Percentiles rank a stretch among this genome's conserved stretches.
Evolutionary conservation across 2,888 invertebrate species (phyloP).

Genomic region (Acanthacorydalis orientalis): DNA sequence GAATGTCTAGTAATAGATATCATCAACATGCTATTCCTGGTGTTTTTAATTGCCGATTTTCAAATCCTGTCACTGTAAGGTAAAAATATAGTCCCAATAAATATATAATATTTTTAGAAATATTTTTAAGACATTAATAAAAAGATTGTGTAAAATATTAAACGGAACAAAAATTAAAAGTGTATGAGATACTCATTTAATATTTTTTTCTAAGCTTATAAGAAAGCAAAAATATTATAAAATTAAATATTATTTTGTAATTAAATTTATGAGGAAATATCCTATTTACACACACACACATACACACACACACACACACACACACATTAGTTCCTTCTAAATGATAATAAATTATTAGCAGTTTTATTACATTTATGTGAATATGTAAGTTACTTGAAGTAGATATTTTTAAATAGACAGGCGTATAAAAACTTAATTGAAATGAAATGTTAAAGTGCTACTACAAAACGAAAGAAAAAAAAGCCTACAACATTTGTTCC

Average conservation of each 20-base stretch:
- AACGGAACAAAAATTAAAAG: background rate
- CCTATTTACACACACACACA: no score
- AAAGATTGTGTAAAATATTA: background rate
- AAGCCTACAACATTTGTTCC: slow-evolving; percentile 81
- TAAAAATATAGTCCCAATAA: slow-evolving; percentile 14
- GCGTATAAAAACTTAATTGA: no score
- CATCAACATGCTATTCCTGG: slow-evolving; percentile 45
- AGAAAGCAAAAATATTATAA: no score
- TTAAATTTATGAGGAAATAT: no score
- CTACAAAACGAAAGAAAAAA: slow-evolving; percentile 64
- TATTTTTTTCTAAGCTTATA: background rate
- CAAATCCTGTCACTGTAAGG: slow-evolving; percentile 50
- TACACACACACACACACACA: no score
- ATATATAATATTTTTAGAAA: background rate
- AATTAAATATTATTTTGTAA: no score
- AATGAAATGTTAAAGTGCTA: slow-evolving; percentile 17
- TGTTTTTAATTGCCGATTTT: slow-evolving; percentile 79
- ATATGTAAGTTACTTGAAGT: no score
- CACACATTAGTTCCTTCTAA: no score
- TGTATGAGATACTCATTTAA: background rate
- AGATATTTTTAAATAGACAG: no score
- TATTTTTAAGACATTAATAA: background rate
- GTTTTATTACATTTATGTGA: no score
- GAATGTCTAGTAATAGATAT: slow-evolving; percentile 7
- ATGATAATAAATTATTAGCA: no score